phyloP scores from a whole-genome alignment of 2,888 invertebrate species.

The Sepiola atlantica region DNA sequence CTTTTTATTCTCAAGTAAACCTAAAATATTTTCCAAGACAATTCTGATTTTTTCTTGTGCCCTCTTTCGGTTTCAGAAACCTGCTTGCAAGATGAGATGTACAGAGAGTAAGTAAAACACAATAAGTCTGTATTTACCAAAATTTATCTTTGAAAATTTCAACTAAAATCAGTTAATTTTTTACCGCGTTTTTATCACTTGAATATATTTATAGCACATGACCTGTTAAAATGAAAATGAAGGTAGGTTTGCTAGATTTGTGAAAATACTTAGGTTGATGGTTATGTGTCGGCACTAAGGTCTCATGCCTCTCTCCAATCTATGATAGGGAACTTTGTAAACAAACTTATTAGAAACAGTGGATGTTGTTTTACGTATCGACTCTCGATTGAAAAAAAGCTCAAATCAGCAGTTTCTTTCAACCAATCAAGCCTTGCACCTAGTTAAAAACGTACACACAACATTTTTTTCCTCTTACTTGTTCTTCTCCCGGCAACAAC shows the following conservation, averaged over 20 bases:
- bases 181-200: not conserved
- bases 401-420: no score
- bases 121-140: not conserved
- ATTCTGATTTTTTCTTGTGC: constrained; percentile 16
- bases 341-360: no score
- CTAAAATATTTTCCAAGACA: not conserved
- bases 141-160: not conserved
- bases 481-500: no score
- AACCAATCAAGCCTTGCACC: no score
- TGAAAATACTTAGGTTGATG: no score
- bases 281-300: no score
- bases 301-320: no score
- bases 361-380: no score
- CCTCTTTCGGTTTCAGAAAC: not conserved
- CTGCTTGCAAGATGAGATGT: not conserved
- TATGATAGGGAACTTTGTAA: no score
- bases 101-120: not conserved
- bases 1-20: not conserved
- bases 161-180: not conserved
- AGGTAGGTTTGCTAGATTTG: not conserved
- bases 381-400: no score
- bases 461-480: no score
- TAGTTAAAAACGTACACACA: no score
- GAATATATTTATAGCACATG: not conserved
- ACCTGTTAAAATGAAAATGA: not conserved